Percentiles rank a stretch among this genome's conserved stretches.
Conservation (phyloP, 2,888 invertebrate genomes). For the Drosophila maculinotata region DNA sequence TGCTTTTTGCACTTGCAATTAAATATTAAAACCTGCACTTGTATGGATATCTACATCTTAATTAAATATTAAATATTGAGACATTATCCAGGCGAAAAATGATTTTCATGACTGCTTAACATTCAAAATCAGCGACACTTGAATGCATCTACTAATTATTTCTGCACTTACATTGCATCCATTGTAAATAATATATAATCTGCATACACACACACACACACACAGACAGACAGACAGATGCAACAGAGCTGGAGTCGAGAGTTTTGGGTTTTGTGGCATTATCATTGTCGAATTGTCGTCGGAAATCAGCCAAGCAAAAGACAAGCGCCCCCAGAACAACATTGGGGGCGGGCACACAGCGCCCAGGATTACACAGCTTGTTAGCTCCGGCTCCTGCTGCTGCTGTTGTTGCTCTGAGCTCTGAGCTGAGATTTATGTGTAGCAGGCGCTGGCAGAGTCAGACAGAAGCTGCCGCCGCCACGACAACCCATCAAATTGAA, state of each 20-base stretch:
- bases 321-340: conserved; percentile 11
- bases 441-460: no score
- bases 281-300: no score
- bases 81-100: conserved; percentile 34
- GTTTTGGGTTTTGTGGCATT: conserved; percentile 20
- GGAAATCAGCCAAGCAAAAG: conserved; percentile 9
- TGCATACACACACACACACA: not conserved
- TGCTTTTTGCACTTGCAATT: not conserved
- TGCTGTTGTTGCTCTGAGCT: not conserved
- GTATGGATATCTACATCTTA: conserved; percentile 1
- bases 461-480: conserved; percentile 57
- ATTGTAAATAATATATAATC: conserved; percentile 26
- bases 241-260: not conserved
- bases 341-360: conserved; percentile 3
- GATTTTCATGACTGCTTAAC: conserved; percentile 22
- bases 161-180: conserved; percentile 35
- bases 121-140: conserved; percentile 32
- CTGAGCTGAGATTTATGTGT: conserved; percentile 70
- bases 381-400: not conserved
- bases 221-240: not conserved
- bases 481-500: conserved; percentile 66
- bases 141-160: conserved; percentile 69
- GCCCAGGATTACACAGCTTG: conserved; percentile 11
- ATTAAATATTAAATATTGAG: conserved; percentile 44
- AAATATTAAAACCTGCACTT: not conserved